Evolutionary conservation across 1,140 invertebrate species (phyloP), one percentile per base, ranked within the genome.

Genomic region (Platorchestia sp.): DNA sequence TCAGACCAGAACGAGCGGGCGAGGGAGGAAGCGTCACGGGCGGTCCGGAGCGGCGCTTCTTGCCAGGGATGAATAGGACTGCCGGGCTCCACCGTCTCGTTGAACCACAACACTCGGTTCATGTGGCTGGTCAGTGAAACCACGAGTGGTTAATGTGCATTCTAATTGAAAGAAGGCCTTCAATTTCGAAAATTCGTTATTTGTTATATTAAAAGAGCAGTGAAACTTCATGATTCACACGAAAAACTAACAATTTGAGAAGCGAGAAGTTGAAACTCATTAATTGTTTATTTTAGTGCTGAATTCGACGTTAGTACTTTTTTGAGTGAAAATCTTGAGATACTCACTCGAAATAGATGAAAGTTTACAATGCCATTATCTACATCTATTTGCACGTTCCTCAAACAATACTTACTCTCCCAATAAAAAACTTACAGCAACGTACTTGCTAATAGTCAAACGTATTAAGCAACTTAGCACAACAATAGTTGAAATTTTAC

Each of bases 61-160:
- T 44, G n/a, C 41, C n/a, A 89, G n/a, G 87, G 87, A 36, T 89
- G 87, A 41, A 14, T 7, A 16, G 87, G 36, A 16, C 87, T 44
- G 43, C 87, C 43, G 3, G 43, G 87, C 14, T 89, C 87, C 43
- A 89, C 87, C 36, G 87, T 89, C 41, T 89, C 87, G 43, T 89
- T 89, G 87, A 89, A 89, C 87, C 87, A 89, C 87, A 89, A 44
- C 43, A 89, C n/a, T 22, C 87, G 87, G 43, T 89, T 89, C n/a
- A 89, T 89, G 87, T 89, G 87, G 10, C 87, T 89, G 41, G 10
- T 10, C 41, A 27, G 43, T 6, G 87, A 42, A 10, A 22, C 22
- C 3, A 89, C 3, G 36, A 75, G 59, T 75, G 10, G 36, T 3
- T 27, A 75, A 22, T 27, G 36, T 27, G 59, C 1, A 14, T 3